Evolutionary conservation across 2,113 vertebrate genomes (phyloP).

Genomic region (Chaetura pelagica): DNA sequence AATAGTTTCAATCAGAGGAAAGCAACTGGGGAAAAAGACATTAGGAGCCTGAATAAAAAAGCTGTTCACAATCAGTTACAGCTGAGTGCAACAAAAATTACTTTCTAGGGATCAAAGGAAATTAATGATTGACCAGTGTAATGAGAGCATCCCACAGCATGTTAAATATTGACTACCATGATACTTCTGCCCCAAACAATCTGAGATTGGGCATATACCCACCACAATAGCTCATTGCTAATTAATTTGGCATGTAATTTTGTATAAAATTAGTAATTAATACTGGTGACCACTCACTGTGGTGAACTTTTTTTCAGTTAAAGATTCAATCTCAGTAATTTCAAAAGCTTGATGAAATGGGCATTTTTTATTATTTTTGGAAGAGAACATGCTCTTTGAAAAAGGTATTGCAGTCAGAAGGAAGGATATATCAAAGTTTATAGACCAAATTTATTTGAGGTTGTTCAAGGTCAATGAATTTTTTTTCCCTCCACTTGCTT

Average conservation of each 20-base stretch:
- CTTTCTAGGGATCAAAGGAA: slow-evolving; percentile 78
- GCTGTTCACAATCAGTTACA: slow-evolving; percentile 73
- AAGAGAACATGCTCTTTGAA: slow-evolving; percentile 15
- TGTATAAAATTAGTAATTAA: slow-evolving; percentile 76
- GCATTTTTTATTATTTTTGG: slow-evolving; percentile 61
- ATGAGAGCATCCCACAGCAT: slow-evolving; percentile 62
- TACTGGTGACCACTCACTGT: slow-evolving; percentile 27
- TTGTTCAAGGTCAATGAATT: slow-evolving; percentile 77
- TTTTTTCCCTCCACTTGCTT: slow-evolving; percentile 45
- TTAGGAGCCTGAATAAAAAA: slow-evolving; percentile 54
- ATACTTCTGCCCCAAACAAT: slow-evolving; percentile 67
- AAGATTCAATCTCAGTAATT: slow-evolving; percentile 32
- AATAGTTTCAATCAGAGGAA: slow-evolving; percentile 49
- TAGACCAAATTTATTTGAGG: slow-evolving; percentile 70
- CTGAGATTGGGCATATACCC: slow-evolving; percentile 61
- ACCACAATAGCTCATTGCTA: slow-evolving; percentile 67
- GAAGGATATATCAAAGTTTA: slow-evolving; percentile 71
- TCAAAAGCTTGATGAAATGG: slow-evolving; percentile 50
- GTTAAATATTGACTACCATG: slow-evolving; percentile 76
- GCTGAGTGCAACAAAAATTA: slow-evolving; percentile 76
- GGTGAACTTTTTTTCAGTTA: slow-evolving; percentile 3
- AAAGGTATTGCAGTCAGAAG: slow-evolving; percentile 22
- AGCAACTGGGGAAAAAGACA: slow-evolving; percentile 64
- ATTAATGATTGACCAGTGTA: slow-evolving; percentile 74
- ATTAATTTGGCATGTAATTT: slow-evolving; percentile 77